phyloP scores from a whole-genome alignment of 1,140 invertebrate species.

The Delia radicum region DNA sequence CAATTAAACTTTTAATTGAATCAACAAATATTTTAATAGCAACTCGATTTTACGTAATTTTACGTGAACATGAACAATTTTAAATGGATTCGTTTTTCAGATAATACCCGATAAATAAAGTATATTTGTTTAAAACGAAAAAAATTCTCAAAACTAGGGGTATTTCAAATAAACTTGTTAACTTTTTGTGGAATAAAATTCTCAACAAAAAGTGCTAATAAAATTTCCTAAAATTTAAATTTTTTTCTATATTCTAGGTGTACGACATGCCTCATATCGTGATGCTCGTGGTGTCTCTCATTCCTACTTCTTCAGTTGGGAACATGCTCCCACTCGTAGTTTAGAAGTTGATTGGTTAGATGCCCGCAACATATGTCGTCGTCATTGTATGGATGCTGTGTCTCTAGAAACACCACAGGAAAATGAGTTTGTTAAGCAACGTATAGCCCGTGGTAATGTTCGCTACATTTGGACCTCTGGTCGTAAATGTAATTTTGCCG shows the following conservation, averaged over 20 bases:
- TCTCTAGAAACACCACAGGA: conserved; percentile 86
- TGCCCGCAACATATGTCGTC: conserved; percentile 84
- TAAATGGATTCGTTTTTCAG: no score
- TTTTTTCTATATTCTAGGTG: conserved; percentile 60
- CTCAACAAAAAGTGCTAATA: no score
- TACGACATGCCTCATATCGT: conserved; percentile 81
- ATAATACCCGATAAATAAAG: no score
- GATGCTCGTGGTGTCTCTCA: conserved; percentile 82
- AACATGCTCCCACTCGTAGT: conserved; percentile 79
- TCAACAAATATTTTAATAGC: no score
- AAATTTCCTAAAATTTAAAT: neutral
- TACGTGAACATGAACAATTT: no score
- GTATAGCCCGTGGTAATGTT: conserved; percentile 70
- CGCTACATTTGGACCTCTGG: conserved; percentile 89
- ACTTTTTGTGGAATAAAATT: no score
- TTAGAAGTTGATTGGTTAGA: conserved; percentile 90
- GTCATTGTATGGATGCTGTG: conserved; percentile 92
- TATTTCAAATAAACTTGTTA: no score
- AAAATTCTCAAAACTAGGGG: no score
- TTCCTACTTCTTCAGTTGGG: conserved; percentile 94
- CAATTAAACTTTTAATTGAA: no score
- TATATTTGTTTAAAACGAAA: no score
- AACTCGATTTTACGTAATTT: no score
- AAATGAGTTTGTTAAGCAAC: conserved; percentile 87
- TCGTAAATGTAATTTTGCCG: conserved; percentile 88